These are phyloP conservation scores for Oxyura jamaicensis DNA, from an alignment of 2,113 vertebrate species.

Conservation along the genomic window DNA sequence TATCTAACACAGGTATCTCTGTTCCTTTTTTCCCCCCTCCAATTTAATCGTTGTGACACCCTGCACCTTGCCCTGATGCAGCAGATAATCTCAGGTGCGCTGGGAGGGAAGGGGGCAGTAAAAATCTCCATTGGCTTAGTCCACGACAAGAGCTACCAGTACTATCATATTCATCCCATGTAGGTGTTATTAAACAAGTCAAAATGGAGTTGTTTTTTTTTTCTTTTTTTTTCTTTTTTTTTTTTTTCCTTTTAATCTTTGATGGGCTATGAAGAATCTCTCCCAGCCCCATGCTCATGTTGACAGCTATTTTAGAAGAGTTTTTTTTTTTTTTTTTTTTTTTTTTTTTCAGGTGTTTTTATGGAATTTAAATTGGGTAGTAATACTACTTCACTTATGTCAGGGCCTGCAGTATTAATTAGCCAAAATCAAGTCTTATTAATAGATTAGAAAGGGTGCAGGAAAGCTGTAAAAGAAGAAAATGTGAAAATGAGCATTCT, in stretches of 20 bases:
- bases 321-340: neutral
- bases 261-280: neutral
- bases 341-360: neutral
- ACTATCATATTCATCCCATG: neutral
- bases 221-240: neutral
- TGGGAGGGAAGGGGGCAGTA: neutral
- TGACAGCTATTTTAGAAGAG: neutral
- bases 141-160: neutral
- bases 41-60: neutral
- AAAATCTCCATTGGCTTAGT: neutral
- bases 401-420: neutral
- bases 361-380: neutral
- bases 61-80: constrained; percentile 5
- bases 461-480: neutral
- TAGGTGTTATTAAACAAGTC: neutral
- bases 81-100: neutral
- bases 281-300: neutral
- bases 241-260: neutral
- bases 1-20: neutral
- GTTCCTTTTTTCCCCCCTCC: neutral
- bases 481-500: neutral
- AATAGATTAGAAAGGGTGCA: neutral
- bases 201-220: neutral
- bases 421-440: neutral
- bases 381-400: neutral